phyloP scores from a whole-genome alignment of 2,888 invertebrate species.

The Diaphora mendica region DNA sequence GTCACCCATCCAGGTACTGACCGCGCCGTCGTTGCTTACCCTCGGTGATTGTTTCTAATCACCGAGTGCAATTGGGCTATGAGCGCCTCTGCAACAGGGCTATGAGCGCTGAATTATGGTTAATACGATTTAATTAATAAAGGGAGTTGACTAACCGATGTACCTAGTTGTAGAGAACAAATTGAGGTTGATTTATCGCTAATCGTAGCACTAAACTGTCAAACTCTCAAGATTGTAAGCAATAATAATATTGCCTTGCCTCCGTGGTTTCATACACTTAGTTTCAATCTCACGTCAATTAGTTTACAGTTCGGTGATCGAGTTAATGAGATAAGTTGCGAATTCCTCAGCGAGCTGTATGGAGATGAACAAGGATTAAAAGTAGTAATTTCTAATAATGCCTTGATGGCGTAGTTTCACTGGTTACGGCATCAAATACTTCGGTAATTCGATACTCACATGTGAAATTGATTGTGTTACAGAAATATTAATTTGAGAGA shows the following conservation, averaged over 20 bases:
- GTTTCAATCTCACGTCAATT: slow-evolving; percentile 10
- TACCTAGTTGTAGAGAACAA: neutral
- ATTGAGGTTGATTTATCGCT: neutral
- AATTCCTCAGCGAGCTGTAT: neutral
- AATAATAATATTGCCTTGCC: slow-evolving; percentile 6
- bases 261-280: slow-evolving; percentile 8
- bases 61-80: too few relatives aligned
- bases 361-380: neutral
- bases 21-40: too few relatives aligned
- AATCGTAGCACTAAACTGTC: neutral
- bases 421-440: neutral
- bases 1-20: too few relatives aligned
- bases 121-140: neutral
- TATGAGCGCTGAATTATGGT: too few relatives aligned
- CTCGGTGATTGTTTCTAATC: too few relatives aligned
- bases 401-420: neutral
- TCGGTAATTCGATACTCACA: neutral
- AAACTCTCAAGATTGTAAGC: neutral
- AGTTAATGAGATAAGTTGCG: neutral
- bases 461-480: neutral
- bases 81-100: too few relatives aligned
- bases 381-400: neutral
- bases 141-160: neutral
- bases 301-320: neutral
- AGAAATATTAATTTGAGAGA: neutral